Conservation (phyloP, 92 coral and sea anemone genomes). For the Pocillopora meandrina region DNA sequence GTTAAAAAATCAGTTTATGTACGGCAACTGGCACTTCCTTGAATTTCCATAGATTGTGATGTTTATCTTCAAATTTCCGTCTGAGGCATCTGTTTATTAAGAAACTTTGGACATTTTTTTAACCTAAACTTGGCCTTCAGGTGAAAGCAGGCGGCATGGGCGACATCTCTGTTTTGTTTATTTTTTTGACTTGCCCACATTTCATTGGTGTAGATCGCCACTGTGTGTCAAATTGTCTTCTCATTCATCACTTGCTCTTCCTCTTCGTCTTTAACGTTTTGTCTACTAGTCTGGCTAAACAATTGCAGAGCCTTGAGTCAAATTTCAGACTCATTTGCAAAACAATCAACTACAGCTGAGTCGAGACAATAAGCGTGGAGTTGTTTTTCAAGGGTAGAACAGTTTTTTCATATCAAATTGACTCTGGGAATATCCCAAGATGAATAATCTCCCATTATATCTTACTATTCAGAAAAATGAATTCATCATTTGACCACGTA, state of each 20-base stretch:
- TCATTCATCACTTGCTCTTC: not conserved
- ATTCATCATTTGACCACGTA: too few relatives aligned
- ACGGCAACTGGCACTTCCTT: too few relatives aligned
- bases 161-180: too few relatives aligned
- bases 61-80: too few relatives aligned
- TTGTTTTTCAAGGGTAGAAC: not conserved
- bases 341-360: not conserved
- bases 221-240: not conserved
- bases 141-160: too few relatives aligned
- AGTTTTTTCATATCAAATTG: not conserved
- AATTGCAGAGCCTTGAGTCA: not conserved
- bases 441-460: not conserved
- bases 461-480: not conserved
- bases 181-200: too few relatives aligned
- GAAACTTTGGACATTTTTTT: too few relatives aligned
- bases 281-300: constrained; percentile 2
- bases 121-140: too few relatives aligned
- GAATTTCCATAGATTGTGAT: too few relatives aligned
- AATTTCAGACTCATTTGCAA: not conserved
- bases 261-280: not conserved
- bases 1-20: too few relatives aligned
- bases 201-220: too few relatives aligned
- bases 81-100: too few relatives aligned
- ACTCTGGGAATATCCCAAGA: not conserved
- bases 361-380: not conserved